phyloP scores from a whole-genome alignment of 2,797 vertebrate species.

The Rousettus madagascariensis region DNA sequence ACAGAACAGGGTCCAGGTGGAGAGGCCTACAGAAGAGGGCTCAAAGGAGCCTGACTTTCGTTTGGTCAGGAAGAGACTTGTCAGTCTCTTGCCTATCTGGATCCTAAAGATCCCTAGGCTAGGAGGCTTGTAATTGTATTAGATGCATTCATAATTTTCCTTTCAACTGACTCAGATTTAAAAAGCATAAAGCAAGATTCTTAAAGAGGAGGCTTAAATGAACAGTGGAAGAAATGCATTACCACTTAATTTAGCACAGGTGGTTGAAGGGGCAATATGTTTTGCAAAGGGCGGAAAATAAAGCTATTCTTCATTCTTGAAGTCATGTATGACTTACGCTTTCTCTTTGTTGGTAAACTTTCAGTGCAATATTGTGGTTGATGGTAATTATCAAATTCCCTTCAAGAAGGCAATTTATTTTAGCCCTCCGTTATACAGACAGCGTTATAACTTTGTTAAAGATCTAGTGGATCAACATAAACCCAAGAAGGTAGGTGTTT shows the following conservation, averaged over 20 bases:
- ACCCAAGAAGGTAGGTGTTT: conserved; percentile 89
- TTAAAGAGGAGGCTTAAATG: not conserved
- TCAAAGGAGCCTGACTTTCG: not conserved
- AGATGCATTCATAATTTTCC: not conserved
- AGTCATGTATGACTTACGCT: conserved; percentile 29
- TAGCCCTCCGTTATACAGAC: conserved; percentile 90
- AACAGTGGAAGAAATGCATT: not conserved
- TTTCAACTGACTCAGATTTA: not conserved
- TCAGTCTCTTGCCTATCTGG: not conserved
- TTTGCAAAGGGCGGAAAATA: not conserved
- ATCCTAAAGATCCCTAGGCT: not conserved
- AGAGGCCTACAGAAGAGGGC: not conserved
- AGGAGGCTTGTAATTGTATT: not conserved
- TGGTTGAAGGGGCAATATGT: not conserved
- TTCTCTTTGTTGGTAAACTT: conserved; percentile 51
- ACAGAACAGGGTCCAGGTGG: not conserved
- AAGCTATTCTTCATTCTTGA: not conserved
- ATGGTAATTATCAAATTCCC: conserved; percentile 43
- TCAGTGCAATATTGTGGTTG: conserved; percentile 66
- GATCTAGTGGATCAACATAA: conserved; percentile 88
- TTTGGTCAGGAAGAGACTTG: not conserved
- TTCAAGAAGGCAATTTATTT: conserved; percentile 82
- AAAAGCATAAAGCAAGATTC: not conserved
- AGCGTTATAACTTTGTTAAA: conserved; percentile 91
- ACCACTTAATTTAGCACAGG: not conserved